Evolutionary conservation across 2,113 vertebrate species (phyloP), one percentile per base, ranked within the genome.

Genomic region (Bos taurus): DNA sequence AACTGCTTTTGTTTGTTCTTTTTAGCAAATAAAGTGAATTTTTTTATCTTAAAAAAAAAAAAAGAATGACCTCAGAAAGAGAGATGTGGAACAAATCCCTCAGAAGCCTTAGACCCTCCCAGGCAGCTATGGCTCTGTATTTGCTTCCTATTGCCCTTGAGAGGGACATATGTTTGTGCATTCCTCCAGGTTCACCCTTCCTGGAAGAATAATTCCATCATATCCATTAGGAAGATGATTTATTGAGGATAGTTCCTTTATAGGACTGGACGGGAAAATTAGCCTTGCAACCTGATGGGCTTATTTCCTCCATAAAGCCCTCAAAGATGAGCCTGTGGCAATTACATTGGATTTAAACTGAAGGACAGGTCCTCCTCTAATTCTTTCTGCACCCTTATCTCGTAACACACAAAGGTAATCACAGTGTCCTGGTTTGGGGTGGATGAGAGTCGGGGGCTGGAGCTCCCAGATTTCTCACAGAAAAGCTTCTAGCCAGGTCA

Each of bases 151-250:
- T 52, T 82, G 36, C 93, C 97, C 96, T 90, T 95, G 57, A 98
- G 95, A 88, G 91, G 84, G 84, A 97, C 74, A 90, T 98, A 97
- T 1, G 0, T 96, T 96, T 96, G 59, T 78, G 64, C 0, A 25
- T 87, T 88, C 78, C 97, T 97, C 95, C 57, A 71, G 62, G 17
- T 93, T 95, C 71, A 59, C 30, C 46, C 91, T 94, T 92, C 98
- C 92, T 97, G 90, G 97, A 98, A 98, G 95, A 98, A 91, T 92
- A 98, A 97, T 98, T 97, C 95, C 97, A 97, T 98, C 91, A 98
- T 98, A 99, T 99, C 98, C 98, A 98, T 97, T 97, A 98, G 98
- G 97, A 98, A 98, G 94, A 93, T 98, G 92, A 98, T 98, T 98
- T 99, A 98, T 93, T 92, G 95, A 96, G 94, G 96, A 43, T 83